A percentile compares a stretch with the other conserved stretches of the same genome.
These are phyloP conservation scores for Mizuhopecten yessoensis DNA, from an alignment of 1,140 invertebrate species.

Conservation along the genomic window DNA sequence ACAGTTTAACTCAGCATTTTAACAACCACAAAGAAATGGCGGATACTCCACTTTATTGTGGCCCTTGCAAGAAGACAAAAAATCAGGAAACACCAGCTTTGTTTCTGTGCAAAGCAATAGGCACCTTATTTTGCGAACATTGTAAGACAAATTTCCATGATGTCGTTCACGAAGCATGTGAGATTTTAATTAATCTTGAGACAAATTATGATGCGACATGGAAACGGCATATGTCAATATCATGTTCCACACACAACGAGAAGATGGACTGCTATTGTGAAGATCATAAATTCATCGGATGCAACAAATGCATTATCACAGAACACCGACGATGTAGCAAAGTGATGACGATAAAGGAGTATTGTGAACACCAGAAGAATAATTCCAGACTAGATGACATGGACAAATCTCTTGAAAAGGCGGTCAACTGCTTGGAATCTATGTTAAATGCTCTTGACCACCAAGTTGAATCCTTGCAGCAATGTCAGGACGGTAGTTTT, in stretches of 20 bases:
- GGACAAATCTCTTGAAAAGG: slow-evolving; percentile 46
- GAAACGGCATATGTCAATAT: not conserved
- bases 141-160: slow-evolving; percentile 40
- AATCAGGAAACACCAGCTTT: not conserved
- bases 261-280: slow-evolving; percentile 49
- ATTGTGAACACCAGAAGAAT: slow-evolving; percentile 49
- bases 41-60: not conserved
- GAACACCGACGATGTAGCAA: slow-evolving; percentile 49
- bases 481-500: slow-evolving; percentile 49
- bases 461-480: slow-evolving; percentile 44
- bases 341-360: slow-evolving; percentile 45
- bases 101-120: not conserved
- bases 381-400: slow-evolving; percentile 42
- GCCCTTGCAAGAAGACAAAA: slow-evolving; percentile 14
- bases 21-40: not conserved
- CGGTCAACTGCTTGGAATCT: slow-evolving; percentile 42
- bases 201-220: not conserved
- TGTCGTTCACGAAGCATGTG: not conserved
- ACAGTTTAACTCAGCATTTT: slow-evolving; percentile 26
- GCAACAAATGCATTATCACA: slow-evolving; percentile 44
- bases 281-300: slow-evolving; percentile 45
- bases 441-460: slow-evolving; percentile 50
- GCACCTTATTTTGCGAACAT: slow-evolving; percentile 4
- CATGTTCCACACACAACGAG: slow-evolving; percentile 30
- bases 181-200: not conserved